phyloP scores from a whole-genome alignment of 2,888 invertebrate species.

The Pinctada fucata region DNA sequence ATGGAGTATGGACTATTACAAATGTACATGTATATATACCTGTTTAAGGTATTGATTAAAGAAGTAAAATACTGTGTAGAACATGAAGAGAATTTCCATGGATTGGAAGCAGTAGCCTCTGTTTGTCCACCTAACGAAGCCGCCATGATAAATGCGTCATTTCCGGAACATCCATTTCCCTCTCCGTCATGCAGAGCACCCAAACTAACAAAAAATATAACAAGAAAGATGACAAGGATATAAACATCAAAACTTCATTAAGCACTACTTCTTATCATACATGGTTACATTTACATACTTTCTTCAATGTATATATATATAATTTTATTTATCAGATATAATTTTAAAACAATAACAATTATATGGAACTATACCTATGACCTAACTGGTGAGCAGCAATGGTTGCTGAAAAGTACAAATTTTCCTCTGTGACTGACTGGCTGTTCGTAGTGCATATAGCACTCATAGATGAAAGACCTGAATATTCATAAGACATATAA shows the following conservation, averaged over 20 bases:
- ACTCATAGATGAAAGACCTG: slow-evolving; percentile 58
- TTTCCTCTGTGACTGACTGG: slow-evolving; percentile 61
- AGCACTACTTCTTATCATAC: too few species aligned
- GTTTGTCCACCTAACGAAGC: slow-evolving; percentile 20
- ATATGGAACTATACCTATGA: slow-evolving; percentile 54
- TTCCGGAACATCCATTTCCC: slow-evolving; percentile 40
- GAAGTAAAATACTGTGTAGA: slow-evolving; percentile 39
- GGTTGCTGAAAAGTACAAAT: slow-evolving; percentile 56
- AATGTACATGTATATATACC: not conserved
- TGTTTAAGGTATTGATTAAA: not conserved
- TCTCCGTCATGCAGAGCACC: slow-evolving; percentile 48
- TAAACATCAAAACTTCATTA: too few species aligned
- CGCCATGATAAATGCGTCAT: slow-evolving; percentile 52
- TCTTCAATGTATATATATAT: too few species aligned
- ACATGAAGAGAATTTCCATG: slow-evolving; percentile 54
- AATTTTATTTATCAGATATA: too few species aligned
- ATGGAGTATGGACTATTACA: too few species aligned
- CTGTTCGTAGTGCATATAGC: slow-evolving; percentile 54
- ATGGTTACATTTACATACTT: too few species aligned
- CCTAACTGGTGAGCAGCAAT: slow-evolving; percentile 64
- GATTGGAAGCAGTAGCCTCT: slow-evolving; percentile 29
- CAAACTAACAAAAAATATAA: slow-evolving; percentile 29
- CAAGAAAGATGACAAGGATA: too few species aligned
- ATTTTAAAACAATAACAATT: too few species aligned
- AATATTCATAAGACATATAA: too few species aligned